These are phyloP conservation scores for Sebastolobus alascanus DNA, from an alignment of 2,797 vertebrate genomes.

Conservation along the genomic window DNA sequence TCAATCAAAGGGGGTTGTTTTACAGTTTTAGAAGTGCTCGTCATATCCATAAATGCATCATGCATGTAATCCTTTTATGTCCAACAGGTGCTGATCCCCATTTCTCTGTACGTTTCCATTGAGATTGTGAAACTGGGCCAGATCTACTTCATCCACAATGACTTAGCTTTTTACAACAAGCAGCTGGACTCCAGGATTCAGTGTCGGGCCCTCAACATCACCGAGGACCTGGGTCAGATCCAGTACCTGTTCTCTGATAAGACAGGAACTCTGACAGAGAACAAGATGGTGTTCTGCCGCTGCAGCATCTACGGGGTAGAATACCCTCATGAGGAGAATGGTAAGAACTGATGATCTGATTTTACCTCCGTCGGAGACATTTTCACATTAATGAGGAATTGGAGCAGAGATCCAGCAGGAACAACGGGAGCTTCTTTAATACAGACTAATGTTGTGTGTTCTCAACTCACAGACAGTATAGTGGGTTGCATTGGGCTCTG, in stretches of 20 bases:
- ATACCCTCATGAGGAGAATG: slow-evolving; percentile 94
- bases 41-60: neutral
- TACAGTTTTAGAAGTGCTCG: no score
- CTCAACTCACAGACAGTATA: neutral
- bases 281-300: slow-evolving; percentile 97
- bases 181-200: slow-evolving; percentile 89
- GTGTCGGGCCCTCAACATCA: slow-evolving; percentile 94
- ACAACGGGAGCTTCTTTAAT: neutral
- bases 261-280: slow-evolving; percentile 97
- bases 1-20: no score
- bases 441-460: neutral
- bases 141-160: slow-evolving; percentile 95
- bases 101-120: slow-evolving; percentile 97
- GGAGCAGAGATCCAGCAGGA: neutral
- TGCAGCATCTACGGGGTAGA: slow-evolving; percentile 94
- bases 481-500: neutral
- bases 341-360: slow-evolving; percentile 79
- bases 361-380: neutral
- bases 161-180: slow-evolving; percentile 92
- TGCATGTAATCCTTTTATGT: neutral
- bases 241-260: slow-evolving; percentile 97
- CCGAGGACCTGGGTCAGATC: slow-evolving; percentile 96
- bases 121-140: slow-evolving; percentile 97
- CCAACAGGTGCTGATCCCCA: slow-evolving; percentile 94
- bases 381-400: neutral